Conservation (phyloP, 1,140 invertebrate genomes). For the Kradibia gibbosae region DNA sequence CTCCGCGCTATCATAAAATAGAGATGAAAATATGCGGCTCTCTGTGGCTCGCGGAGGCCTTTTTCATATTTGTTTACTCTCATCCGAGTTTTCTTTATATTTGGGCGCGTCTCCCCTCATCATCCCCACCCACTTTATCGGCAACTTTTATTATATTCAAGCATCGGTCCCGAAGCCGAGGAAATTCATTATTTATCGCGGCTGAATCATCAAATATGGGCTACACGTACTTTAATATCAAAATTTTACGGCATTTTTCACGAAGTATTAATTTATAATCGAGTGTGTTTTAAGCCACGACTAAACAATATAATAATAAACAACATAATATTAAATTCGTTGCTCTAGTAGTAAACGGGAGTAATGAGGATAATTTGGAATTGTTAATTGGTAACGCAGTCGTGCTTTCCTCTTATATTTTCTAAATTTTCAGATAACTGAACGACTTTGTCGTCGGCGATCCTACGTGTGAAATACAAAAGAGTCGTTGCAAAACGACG, state of each 20-base stretch:
- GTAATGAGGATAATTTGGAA: neutral
- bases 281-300: neutral
- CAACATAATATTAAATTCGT: neutral
- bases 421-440: neutral
- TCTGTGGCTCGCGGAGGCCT: too few species aligned
- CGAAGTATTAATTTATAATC: neutral
- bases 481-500: neutral
- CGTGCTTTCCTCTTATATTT: neutral
- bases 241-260: neutral
- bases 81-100: neutral
- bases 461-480: neutral
- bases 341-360: neutral
- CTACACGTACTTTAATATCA: neutral
- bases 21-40: too few species aligned
- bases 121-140: neutral
- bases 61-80: neutral
- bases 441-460: neutral
- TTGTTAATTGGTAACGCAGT: neutral
- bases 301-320: neutral
- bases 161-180: neutral
- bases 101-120: neutral
- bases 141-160: neutral
- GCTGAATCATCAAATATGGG: neutral
- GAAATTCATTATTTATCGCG: neutral
- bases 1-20: constrained; percentile 50